Percentiles rank a stretch among this genome's conserved stretches.
Evolutionary conservation across 2,797 vertebrate genomes (phyloP).

Genomic region (Glyptemys insculpta): DNA sequence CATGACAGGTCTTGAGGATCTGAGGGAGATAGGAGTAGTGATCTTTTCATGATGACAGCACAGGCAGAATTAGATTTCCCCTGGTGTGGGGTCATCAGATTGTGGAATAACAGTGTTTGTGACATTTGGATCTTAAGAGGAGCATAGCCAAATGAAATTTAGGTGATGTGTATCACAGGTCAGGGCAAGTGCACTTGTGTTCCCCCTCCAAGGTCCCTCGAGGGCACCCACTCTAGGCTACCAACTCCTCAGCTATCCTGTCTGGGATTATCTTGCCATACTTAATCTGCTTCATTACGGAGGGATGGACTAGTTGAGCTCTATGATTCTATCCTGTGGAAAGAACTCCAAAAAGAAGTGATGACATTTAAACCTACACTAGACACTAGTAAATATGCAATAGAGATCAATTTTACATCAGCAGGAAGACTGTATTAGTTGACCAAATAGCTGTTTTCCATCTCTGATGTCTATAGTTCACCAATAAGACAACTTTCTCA

Average conservation of each 20-base stretch:
- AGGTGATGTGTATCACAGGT: background rate
- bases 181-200: background rate
- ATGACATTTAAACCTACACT: no score
- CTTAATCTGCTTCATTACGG: no score
- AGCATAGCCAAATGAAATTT: background rate
- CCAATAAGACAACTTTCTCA: no score
- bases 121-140: background rate
- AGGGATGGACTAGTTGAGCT: no score
- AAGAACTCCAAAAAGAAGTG: no score
- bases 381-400: no score
- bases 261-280: no score
- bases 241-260: background rate
- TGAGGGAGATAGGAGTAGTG: background rate
- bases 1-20: background rate
- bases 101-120: background rate
- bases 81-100: background rate
- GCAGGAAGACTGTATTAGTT: no score
- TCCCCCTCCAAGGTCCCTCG: background rate
- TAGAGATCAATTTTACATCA: no score
- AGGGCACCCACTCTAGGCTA: background rate
- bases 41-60: background rate
- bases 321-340: no score
- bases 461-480: no score
- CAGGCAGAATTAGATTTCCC: background rate
- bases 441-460: no score